Percentiles rank a stretch among this genome's conserved stretches.
Evolutionary conservation across 2,113 vertebrate species (phyloP).

Genomic region (Carassius carassius): DNA sequence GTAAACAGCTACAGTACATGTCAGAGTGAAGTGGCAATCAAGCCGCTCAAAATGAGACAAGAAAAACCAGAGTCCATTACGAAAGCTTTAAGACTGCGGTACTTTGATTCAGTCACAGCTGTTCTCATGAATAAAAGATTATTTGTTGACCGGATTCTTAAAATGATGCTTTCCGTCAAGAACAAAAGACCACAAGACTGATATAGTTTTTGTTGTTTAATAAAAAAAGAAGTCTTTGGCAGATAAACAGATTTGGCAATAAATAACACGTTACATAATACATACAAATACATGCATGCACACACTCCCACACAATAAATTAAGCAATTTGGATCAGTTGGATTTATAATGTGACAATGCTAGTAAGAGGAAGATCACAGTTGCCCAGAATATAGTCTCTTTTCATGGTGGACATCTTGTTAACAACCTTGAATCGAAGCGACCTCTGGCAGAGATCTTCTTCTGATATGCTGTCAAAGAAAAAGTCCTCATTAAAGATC

Average conservation of each 20-base stretch:
- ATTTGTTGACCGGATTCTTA: constrained; percentile 10
- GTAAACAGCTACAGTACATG: not conserved
- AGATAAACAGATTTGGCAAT: constrained; percentile 71
- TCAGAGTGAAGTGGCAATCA: not conserved
- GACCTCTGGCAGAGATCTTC: constrained; percentile 76
- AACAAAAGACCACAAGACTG: constrained; percentile 50
- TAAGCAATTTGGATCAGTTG: constrained; percentile 40
- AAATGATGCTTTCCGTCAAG: not conserved
- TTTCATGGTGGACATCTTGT: constrained; percentile 83
- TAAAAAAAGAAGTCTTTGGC: constrained; percentile 63
- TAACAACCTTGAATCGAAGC: constrained; percentile 82
- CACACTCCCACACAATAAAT: constrained; percentile 44
- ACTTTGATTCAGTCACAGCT: constrained; percentile 40
- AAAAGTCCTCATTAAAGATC: constrained; percentile 90
- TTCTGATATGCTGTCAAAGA: constrained; percentile 81
- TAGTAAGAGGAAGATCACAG: constrained; percentile 74
- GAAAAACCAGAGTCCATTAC: constrained; percentile 44
- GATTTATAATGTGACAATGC: constrained; percentile 65
- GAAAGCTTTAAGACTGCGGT: constrained; percentile 4
- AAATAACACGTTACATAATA: constrained; percentile 52
- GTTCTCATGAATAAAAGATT: constrained; percentile 49
- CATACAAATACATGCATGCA: not conserved
- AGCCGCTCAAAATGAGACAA: not conserved
- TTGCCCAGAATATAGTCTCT: constrained; percentile 77
- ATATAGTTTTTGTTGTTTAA: constrained; percentile 65